Evolutionary conservation across 2,888 invertebrate genomes (phyloP).

Genomic region (Sisyra terminalis): DNA sequence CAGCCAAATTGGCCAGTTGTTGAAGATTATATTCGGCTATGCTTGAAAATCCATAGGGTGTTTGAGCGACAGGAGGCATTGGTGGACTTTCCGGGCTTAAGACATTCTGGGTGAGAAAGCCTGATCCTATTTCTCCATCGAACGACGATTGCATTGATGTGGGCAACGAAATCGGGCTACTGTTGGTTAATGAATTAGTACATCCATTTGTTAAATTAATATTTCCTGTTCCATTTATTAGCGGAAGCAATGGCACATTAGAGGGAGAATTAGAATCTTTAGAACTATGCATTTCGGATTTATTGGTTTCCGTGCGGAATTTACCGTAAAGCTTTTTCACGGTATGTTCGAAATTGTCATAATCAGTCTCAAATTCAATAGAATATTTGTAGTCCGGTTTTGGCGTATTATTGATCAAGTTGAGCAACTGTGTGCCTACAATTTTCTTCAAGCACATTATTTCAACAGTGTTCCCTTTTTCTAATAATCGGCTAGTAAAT

Average conservation of each 20-base stretch:
- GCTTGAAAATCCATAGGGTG: conserved; percentile 40
- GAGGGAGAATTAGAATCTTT: conserved; percentile 33
- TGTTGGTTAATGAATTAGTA: conserved; percentile 42
- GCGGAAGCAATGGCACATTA: conserved; percentile 25
- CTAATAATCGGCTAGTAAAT: conserved; percentile 65
- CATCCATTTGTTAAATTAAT: conserved; percentile 20
- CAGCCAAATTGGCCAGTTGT: conserved; percentile 66
- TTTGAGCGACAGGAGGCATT: conserved; percentile 26
- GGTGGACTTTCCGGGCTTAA: conserved; percentile 16
- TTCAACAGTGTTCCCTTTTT: conserved; percentile 72
- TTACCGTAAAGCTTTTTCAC: conserved; percentile 56
- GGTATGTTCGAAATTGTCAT: conserved; percentile 58
- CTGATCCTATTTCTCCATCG: conserved; percentile 45
- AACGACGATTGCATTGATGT: conserved; percentile 61
- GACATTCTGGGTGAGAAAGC: conserved; percentile 21
- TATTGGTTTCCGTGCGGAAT: conserved; percentile 43
- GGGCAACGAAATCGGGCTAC: conserved; percentile 49
- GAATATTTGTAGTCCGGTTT: conserved; percentile 64
- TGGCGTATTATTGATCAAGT: conserved; percentile 66
- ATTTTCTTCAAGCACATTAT: conserved; percentile 68
- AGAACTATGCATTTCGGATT: conserved; percentile 24
- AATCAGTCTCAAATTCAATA: conserved; percentile 67
- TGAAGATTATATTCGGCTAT: conserved; percentile 79
- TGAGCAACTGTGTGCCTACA: conserved; percentile 58
- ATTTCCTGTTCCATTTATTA: conserved; percentile 17